These are phyloP conservation scores for Montifringilla adamsi DNA, from an alignment of 2,113 vertebrate genomes.

Conservation along the genomic window DNA sequence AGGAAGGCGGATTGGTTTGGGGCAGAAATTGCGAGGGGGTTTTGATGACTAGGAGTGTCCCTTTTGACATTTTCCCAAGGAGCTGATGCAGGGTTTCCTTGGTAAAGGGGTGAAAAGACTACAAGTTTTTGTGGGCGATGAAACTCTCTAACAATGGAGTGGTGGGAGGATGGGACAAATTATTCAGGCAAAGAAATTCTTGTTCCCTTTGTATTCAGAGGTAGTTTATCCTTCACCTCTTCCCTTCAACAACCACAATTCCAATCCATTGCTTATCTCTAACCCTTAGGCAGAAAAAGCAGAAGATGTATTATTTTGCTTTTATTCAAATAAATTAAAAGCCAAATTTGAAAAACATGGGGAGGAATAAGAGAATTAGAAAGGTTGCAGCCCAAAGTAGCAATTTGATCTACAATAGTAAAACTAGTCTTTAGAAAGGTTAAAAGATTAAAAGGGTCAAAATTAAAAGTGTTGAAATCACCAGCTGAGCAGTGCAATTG, in stretches of 20 bases:
- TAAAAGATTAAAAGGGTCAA: not conserved
- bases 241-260: not conserved
- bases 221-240: not conserved
- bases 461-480: not conserved
- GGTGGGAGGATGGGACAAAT: slow-evolving; percentile 15
- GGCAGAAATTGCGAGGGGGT: not conserved
- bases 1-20: not conserved
- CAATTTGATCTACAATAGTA: not conserved
- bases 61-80: not conserved
- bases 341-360: not conserved
- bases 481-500: not conserved
- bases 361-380: not conserved
- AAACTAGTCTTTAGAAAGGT: not conserved
- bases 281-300: not conserved
- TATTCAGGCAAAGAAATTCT: not conserved
- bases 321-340: not conserved
- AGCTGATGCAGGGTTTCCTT: not conserved
- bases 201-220: not conserved
- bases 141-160: not conserved
- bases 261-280: not conserved
- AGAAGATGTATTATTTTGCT: not conserved
- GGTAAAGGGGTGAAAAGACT: not conserved
- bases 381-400: not conserved
- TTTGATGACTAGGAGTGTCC: not conserved
- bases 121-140: not conserved